These are phyloP conservation scores for Ondatra zibethicus DNA, from an alignment of 2,113 vertebrate genomes.

Conservation along the genomic window DNA sequence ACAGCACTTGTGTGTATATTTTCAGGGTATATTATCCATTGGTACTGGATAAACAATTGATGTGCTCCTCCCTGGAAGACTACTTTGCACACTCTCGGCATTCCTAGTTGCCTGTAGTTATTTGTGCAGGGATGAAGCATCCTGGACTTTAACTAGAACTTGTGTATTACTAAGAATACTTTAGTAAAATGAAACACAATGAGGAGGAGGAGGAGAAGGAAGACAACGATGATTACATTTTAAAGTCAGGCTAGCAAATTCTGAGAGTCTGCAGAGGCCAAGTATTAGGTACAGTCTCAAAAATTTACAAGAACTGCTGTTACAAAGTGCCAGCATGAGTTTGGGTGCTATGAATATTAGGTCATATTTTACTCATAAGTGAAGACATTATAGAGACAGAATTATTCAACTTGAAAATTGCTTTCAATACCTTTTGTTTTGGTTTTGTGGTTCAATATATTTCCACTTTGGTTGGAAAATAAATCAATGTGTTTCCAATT, in stretches of 20 bases:
- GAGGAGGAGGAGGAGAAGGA: not conserved
- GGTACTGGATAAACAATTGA: not conserved
- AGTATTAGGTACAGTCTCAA: not conserved
- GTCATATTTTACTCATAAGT: not conserved
- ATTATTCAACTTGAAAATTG: conserved; percentile 3
- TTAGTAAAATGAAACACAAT: not conserved
- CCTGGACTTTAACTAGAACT: not conserved
- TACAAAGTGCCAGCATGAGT: not conserved
- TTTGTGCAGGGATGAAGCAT: not conserved
- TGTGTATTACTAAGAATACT: not conserved
- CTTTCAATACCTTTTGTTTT: not conserved
- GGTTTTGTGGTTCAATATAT: not conserved
- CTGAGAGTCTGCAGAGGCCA: not conserved
- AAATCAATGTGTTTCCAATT: not conserved
- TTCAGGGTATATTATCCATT: not conserved
- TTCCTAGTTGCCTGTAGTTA: not conserved
- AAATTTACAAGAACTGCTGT: not conserved
- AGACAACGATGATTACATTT: not conserved
- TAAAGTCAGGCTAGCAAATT: not conserved
- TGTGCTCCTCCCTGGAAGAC: not conserved
- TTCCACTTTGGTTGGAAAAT: not conserved
- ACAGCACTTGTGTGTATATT: not conserved
- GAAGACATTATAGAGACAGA: not conserved
- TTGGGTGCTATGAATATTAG: not conserved
- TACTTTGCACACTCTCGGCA: not conserved